These are phyloP conservation scores for Thamnaconus septentrionalis DNA, from an alignment of 2,113 vertebrate genomes.

Conservation along the genomic window DNA sequence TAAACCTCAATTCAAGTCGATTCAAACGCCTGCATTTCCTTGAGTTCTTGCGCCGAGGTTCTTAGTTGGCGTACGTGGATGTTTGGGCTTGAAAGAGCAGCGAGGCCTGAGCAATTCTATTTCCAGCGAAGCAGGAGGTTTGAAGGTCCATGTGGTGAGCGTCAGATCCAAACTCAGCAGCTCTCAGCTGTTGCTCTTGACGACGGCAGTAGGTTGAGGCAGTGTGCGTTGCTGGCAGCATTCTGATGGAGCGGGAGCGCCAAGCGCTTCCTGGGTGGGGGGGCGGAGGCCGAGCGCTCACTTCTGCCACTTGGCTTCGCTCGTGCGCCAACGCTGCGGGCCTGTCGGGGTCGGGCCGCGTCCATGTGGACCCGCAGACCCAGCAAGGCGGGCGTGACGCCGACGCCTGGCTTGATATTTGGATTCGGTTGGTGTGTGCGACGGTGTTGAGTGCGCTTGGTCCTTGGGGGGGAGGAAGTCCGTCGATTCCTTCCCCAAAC, in stretches of 20 bases:
- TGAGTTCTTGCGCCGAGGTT: neutral
- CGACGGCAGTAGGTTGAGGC: slow-evolving; percentile 41
- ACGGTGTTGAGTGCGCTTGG: no score
- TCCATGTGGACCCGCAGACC: slow-evolving; percentile 8
- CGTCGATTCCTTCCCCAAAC: no score
- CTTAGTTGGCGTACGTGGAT: neutral
- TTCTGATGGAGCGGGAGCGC: slow-evolving; percentile 17
- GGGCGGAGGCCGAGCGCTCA: slow-evolving; percentile 34
- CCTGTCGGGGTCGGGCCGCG: slow-evolving; percentile 28
- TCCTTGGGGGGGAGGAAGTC: no score
- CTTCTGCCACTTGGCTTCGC: slow-evolving; percentile 49
- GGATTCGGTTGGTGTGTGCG: no score
- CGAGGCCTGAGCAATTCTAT: slow-evolving; percentile 9
- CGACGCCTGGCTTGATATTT: no score
- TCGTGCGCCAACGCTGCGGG: slow-evolving; percentile 8
- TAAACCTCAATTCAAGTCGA: slow-evolving; percentile 2
- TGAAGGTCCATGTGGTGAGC: slow-evolving; percentile 49
- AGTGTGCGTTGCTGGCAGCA: slow-evolving; percentile 43
- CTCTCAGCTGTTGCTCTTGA: slow-evolving; percentile 63
- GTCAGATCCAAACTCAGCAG: slow-evolving; percentile 60
- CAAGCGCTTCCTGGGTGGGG: slow-evolving; percentile 35
- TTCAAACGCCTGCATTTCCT: slow-evolving; percentile 27
- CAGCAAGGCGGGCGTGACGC: neutral
- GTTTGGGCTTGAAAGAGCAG: neutral
- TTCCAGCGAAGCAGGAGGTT: slow-evolving; percentile 7